Percentiles rank a stretch among this genome's conserved stretches.
Conservation (phyloP, 2,888 invertebrate species). For the Anthophora plumipes region DNA sequence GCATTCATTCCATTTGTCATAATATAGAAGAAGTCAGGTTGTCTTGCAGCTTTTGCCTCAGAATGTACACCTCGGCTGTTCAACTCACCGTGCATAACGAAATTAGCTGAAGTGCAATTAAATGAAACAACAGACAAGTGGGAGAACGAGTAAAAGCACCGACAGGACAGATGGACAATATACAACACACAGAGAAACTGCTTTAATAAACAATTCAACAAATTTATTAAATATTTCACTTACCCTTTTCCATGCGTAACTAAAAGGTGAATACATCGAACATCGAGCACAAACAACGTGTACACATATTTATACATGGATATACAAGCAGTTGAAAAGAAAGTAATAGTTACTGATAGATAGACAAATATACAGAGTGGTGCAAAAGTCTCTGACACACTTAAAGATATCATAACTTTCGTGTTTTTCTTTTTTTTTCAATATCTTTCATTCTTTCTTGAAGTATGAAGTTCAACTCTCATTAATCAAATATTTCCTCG, state of each 20-base stretch:
- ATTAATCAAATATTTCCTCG: no score
- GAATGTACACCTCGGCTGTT: background rate
- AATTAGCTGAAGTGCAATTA: background rate
- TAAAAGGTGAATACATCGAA: background rate
- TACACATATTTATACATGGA: constrained; percentile 19
- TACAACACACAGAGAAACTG: constrained; percentile 12
- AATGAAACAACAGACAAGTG: background rate
- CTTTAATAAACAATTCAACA: constrained; percentile 33
- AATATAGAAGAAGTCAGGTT: no score
- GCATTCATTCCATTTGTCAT: no score
- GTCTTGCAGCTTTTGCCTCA: no score
- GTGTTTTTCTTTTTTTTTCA: no score
- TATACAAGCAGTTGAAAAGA: constrained; percentile 16
- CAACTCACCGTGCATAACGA: background rate
- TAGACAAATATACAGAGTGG: background rate
- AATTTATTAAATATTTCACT: constrained; percentile 1
- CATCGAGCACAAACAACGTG: background rate
- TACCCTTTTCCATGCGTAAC: background rate
- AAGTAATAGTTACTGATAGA: background rate
- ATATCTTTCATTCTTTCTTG: no score
- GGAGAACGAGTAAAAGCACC: constrained; percentile 18
- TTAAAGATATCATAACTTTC: no score
- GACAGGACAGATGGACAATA: constrained; percentile 22
- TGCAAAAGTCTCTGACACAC: no score
- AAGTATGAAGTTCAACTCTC: no score